Conservation (phyloP, 2,797 vertebrate species). For the Hypotaenidia okinawae region DNA sequence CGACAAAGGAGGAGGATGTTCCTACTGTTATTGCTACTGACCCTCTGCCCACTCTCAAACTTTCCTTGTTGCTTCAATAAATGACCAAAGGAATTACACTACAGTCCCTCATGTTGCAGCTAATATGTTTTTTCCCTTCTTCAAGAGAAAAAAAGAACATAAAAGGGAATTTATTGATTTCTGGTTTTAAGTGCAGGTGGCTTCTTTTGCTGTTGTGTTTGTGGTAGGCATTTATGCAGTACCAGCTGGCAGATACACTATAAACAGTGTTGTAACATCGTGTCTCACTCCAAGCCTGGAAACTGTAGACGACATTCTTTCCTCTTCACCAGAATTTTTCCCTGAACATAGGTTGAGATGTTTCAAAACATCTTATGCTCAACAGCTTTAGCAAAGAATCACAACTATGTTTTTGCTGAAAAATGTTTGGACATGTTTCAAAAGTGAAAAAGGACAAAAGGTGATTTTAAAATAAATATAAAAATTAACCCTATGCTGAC, state of each 20-base stretch:
- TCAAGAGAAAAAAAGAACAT: not conserved
- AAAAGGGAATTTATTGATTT: not conserved
- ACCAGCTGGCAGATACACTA: not conserved
- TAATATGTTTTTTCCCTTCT: not conserved
- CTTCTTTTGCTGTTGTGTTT: not conserved
- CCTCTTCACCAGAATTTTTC: not conserved
- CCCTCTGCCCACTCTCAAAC: not conserved
- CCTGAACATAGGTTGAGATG: not conserved
- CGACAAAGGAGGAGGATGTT: not conserved
- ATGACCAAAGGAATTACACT: not conserved
- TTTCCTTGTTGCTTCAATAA: not conserved
- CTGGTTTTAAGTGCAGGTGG: not conserved
- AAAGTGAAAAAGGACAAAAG: not conserved
- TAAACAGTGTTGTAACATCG: not conserved
- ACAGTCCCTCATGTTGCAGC: not conserved
- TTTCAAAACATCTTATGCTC: not conserved
- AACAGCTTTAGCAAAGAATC: not conserved
- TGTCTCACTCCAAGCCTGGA: not conserved
- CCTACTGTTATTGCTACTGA: not conserved
- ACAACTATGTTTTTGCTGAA: not conserved
- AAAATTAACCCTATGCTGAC: not conserved
- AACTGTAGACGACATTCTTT: not conserved
- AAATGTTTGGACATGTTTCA: not conserved
- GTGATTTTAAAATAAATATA: not conserved
- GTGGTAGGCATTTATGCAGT: not conserved